Evolutionary conservation across 1,140 invertebrate species (phyloP).

Genomic region (Drosophila guanche): DNA sequence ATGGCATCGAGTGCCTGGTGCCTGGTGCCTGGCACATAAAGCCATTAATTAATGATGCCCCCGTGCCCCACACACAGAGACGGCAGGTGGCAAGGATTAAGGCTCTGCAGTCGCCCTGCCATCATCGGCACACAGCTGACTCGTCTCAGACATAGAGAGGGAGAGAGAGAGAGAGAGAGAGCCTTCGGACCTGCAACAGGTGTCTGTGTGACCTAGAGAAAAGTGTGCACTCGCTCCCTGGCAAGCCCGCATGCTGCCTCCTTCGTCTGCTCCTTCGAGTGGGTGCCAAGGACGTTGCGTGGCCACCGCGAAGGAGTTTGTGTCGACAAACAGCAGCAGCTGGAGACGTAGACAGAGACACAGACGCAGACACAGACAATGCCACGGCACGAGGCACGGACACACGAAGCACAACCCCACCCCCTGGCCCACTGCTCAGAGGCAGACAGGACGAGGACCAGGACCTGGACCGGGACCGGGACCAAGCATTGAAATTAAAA

Average conservation of each 20-base stretch:
- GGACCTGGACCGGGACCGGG: not conserved
- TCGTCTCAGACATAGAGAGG: not conserved
- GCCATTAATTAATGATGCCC: slow-evolving; percentile 24
- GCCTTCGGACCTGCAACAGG: slow-evolving; percentile 29
- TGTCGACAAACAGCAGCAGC: slow-evolving; percentile 16
- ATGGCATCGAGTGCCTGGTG: slow-evolving; percentile 22
- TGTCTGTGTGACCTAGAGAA: slow-evolving; percentile 30
- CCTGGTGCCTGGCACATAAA: too few species aligned
- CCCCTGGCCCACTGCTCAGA: not conserved
- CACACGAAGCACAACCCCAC: not conserved
- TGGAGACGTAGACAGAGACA: slow-evolving; percentile 12
- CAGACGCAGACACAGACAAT: slow-evolving; percentile 31
- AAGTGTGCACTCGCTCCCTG: slow-evolving; percentile 3
- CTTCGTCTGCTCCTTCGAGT: not conserved
- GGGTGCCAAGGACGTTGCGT: slow-evolving; percentile 54
- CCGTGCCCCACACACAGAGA: not conserved
- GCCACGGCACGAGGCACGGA: slow-evolving; percentile 10
- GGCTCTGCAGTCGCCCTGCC: too few species aligned
- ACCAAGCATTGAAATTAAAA: slow-evolving; percentile 50
- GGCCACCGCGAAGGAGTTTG: slow-evolving; percentile 61
- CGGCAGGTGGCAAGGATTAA: too few species aligned
- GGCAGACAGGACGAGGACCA: not conserved
- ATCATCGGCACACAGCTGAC: not conserved
- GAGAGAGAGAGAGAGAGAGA: too few species aligned
- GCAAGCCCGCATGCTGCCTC: not conserved